Conservation (phyloP, 2,888 invertebrate genomes). For the Girardia tigrina region DNA sequence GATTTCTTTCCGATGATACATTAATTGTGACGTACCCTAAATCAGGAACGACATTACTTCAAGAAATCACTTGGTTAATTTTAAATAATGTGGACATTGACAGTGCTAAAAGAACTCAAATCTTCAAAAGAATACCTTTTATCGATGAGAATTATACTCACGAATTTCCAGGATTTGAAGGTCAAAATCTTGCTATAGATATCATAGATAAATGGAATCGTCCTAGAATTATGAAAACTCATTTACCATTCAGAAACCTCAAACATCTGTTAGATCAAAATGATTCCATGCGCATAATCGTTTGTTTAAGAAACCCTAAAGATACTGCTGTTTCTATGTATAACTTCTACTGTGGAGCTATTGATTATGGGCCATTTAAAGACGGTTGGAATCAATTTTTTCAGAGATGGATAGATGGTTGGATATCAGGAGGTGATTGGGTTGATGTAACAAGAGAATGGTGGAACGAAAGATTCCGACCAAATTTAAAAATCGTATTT, state of each 20-base stretch:
- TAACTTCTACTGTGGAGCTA: conserved; percentile 24
- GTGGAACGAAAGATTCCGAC: conserved; percentile 32
- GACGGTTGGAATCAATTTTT: conserved; percentile 29
- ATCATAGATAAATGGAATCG: conserved; percentile 34
- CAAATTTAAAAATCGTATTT: conserved; percentile 28
- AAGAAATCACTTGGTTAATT: conserved; percentile 37
- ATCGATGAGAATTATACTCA: conserved; percentile 34
- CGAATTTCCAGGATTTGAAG: conserved; percentile 32
- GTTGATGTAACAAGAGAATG: conserved; percentile 25
- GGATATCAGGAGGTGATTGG: conserved; percentile 20
- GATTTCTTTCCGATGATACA: conserved; percentile 32
- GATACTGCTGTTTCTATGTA: conserved; percentile 32
- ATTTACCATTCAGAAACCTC: background rate
- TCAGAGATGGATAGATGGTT: conserved; percentile 16
- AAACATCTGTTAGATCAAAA: background rate
- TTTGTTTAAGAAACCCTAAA: conserved; percentile 27
- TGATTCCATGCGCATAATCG: conserved; percentile 1
- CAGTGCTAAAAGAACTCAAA: conserved; percentile 6
- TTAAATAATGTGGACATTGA: conserved; percentile 34
- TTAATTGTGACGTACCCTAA: conserved; percentile 36
- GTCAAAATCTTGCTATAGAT: conserved; percentile 30
- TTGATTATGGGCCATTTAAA: conserved; percentile 17
- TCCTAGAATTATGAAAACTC: conserved; percentile 37
- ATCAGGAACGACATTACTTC: conserved; percentile 37
- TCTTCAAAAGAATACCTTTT: conserved; percentile 32